phyloP scores from a whole-genome alignment of 1,140 invertebrate species.

The Lepidurus arcticus region DNA sequence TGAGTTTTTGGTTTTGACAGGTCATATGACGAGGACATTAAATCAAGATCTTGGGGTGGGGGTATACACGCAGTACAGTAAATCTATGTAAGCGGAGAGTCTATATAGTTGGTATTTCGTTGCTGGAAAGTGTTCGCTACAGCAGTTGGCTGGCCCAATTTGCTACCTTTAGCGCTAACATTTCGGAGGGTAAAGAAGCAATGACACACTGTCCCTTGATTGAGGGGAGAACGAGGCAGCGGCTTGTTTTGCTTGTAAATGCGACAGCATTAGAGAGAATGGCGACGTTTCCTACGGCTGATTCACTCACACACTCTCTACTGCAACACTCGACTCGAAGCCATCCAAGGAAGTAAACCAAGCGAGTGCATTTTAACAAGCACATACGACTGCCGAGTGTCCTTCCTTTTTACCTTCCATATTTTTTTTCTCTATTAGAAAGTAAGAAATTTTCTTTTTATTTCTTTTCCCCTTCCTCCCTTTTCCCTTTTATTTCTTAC shows the following conservation, averaged over 20 bases:
- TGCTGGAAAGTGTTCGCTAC: no score
- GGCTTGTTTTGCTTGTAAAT: slow-evolving; percentile 15
- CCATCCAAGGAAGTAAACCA: slow-evolving; percentile 10
- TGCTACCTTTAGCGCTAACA: no score
- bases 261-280: not conserved
- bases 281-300: not conserved
- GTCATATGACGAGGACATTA: not conserved
- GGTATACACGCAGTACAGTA: no score
- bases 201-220: no score
- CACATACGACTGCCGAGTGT: not conserved
- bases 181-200: no score
- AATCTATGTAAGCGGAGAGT: no score
- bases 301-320: not conserved
- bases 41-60: no score
- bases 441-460: not conserved
- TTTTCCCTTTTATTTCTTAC: not conserved
- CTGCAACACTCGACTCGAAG: not conserved
- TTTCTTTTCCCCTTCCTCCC: not conserved
- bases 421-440: not conserved
- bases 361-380: slow-evolving; percentile 14
- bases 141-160: no score
- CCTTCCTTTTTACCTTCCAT: not conserved
- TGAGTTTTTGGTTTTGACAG: not conserved
- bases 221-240: not conserved
- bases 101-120: no score